Conservation (phyloP, 1,140 invertebrate genomes). For the Pseudomyrmex dendroicus region DNA sequence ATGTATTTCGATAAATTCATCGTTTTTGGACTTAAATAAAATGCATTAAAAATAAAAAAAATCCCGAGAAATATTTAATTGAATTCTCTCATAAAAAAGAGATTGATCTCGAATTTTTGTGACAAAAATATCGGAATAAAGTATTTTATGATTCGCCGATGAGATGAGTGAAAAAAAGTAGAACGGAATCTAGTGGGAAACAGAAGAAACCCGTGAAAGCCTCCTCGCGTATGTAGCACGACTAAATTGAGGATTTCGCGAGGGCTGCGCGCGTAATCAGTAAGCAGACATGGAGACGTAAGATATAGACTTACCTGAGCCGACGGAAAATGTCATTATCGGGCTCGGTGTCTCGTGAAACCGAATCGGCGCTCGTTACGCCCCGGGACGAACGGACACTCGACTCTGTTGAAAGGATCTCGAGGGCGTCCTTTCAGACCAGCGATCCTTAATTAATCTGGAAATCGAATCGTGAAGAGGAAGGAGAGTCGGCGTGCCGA, state of each 20-base stretch:
- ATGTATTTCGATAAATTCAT: no score
- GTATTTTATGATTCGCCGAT: background rate
- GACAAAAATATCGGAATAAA: background rate
- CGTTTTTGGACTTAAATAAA: background rate
- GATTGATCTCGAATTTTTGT: background rate
- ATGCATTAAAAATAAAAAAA: conserved; percentile 1
- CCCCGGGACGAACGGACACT: conserved; percentile 55
- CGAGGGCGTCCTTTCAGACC: conserved; percentile 70
- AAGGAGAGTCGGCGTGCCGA: conserved; percentile 55
- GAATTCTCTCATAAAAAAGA: background rate
- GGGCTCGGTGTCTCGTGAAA: conserved; percentile 71
- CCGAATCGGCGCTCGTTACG: conserved; percentile 71
- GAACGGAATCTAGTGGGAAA: background rate
- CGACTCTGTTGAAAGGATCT: conserved; percentile 68
- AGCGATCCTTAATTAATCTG: conserved; percentile 75
- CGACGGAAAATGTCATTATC: conserved; percentile 71
- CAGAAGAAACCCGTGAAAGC: background rate
- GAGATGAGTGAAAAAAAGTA: background rate
- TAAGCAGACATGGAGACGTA: conserved; percentile 46
- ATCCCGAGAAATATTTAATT: background rate
- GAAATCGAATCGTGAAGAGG: conserved; percentile 69
- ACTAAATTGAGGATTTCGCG: conserved; percentile 37
- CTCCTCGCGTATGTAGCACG: conserved; percentile 11
- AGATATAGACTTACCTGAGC: conserved; percentile 58
- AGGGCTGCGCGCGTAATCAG: conserved; percentile 27